Conservation (phyloP, 2,113 vertebrate species). For the Tachuris rubrigastra region DNA sequence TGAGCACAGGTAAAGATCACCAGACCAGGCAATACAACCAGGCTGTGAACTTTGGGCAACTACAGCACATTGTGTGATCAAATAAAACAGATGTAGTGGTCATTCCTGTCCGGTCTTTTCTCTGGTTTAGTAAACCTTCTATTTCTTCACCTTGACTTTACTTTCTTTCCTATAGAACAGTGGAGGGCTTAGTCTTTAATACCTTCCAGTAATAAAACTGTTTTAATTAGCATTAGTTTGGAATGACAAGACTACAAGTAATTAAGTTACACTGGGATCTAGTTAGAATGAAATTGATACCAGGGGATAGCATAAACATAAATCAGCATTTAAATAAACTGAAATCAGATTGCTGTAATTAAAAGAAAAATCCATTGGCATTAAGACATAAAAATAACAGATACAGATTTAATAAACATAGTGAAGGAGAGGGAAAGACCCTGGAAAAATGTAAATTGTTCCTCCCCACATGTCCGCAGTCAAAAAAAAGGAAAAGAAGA, state of each 20-base stretch:
- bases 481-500: neutral
- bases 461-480: neutral
- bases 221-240: slow-evolving; percentile 68
- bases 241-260: slow-evolving; percentile 67
- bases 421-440: neutral
- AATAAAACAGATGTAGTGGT: neutral
- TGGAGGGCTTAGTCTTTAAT: slow-evolving; percentile 59
- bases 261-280: slow-evolving; percentile 72
- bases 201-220: slow-evolving; percentile 62
- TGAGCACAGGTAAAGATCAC: neutral
- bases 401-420: slow-evolving; percentile 60
- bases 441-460: slow-evolving; percentile 15
- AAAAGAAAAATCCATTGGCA: slow-evolving; percentile 60
- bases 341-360: slow-evolving; percentile 70
- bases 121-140: neutral
- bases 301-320: slow-evolving; percentile 68
- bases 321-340: slow-evolving; percentile 73
- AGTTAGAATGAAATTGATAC: slow-evolving; percentile 72
- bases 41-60: neutral
- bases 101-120: neutral
- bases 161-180: neutral
- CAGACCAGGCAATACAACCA: neutral
- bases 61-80: neutral
- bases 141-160: neutral
- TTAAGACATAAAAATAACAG: slow-evolving; percentile 63